These are phyloP conservation scores for Peromyscus melanophrys DNA, from an alignment of 2,797 vertebrate species.

Conservation along the genomic window DNA sequence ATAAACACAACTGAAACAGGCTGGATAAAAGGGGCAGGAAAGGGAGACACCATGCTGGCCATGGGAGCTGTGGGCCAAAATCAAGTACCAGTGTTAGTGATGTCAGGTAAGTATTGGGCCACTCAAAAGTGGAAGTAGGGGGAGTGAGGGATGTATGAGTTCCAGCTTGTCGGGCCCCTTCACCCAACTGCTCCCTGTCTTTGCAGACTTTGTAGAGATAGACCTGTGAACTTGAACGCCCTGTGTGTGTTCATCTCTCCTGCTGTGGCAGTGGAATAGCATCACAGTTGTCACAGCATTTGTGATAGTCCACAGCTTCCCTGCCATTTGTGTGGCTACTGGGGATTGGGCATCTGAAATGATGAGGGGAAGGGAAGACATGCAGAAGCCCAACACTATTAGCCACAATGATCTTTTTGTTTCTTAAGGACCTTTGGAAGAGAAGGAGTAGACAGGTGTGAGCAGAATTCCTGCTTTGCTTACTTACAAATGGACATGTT, in stretches of 20 bases:
- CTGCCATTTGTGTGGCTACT: background rate
- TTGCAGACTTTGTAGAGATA: background rate
- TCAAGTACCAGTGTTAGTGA: background rate
- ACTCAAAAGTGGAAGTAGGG: background rate
- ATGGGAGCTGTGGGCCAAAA: background rate
- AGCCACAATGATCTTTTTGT: slow-evolving; percentile 48
- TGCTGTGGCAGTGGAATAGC: background rate
- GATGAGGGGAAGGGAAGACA: slow-evolving; percentile 1
- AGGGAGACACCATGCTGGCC: background rate
- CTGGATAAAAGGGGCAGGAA: background rate
- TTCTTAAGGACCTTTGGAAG: slow-evolving; percentile 42
- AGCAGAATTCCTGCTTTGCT: slow-evolving; percentile 67
- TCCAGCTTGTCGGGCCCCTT: background rate
- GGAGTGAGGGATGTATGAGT: background rate
- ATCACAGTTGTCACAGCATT: slow-evolving; percentile 54
- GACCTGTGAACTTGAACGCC: background rate
- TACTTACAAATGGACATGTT: slow-evolving; percentile 71
- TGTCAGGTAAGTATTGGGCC: background rate
- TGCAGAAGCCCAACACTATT: background rate
- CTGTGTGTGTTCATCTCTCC: background rate
- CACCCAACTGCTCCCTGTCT: background rate
- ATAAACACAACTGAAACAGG: background rate
- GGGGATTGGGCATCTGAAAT: slow-evolving; percentile 36
- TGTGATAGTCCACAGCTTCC: slow-evolving; percentile 8
- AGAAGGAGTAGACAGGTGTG: slow-evolving; percentile 42